Percentiles rank a stretch among this genome's conserved stretches.
These are phyloP conservation scores for Pyrrhosoma nymphula DNA, from an alignment of 2,888 invertebrate species.

Conservation along the genomic window DNA sequence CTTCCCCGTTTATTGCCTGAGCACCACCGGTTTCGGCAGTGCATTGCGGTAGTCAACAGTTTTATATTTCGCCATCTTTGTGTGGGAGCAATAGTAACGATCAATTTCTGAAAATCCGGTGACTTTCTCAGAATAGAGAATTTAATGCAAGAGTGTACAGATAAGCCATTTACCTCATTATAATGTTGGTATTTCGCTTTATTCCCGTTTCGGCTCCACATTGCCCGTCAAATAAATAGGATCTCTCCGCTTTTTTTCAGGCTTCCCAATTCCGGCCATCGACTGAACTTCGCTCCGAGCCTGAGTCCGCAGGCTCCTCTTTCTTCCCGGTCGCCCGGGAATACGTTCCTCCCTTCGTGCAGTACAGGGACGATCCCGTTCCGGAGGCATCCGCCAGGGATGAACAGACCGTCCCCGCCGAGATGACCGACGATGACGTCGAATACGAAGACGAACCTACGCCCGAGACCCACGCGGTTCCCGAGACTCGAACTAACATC, in stretches of 20 bases:
- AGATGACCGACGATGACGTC: background rate
- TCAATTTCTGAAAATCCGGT: no score
- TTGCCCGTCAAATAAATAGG: no score
- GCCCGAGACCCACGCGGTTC: background rate
- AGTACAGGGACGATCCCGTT: background rate
- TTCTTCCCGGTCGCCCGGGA: conserved; percentile 44
- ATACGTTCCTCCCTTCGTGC: conserved; percentile 26
- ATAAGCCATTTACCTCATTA: no score
- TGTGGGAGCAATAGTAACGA: no score
- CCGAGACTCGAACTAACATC: background rate
- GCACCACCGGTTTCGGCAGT: no score
- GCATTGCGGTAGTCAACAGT: no score
- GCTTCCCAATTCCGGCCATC: background rate
- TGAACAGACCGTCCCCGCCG: background rate
- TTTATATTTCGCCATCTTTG: no score
- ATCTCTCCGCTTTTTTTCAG: background rate
- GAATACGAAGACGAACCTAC: background rate
- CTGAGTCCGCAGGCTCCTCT: background rate
- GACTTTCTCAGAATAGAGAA: no score
- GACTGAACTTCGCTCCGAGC: background rate
- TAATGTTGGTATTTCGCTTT: no score
- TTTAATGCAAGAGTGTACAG: no score
- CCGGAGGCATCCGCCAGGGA: background rate
- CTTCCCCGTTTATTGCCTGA: no score
- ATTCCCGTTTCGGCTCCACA: no score